Percentiles rank a stretch among this genome's conserved stretches.
phyloP scores from a whole-genome alignment of 2,888 invertebrate genomes.

The Erebia ligea region DNA sequence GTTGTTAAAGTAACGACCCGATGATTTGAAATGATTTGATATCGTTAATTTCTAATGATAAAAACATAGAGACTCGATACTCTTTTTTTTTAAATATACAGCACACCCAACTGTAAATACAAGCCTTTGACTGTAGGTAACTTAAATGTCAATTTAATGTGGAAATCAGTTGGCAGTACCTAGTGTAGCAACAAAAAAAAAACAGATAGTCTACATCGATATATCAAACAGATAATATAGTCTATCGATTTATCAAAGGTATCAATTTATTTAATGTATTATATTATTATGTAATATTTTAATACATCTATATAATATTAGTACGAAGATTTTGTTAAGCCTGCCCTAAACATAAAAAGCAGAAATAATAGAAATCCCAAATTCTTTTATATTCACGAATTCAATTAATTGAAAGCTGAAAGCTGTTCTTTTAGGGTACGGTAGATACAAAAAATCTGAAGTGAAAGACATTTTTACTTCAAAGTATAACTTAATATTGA shows the following conservation, averaged over 20 bases:
- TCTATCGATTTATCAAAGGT: too few relatives aligned
- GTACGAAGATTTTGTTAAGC: neutral
- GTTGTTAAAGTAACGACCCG: neutral
- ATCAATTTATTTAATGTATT: too few relatives aligned
- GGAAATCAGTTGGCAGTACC: too few relatives aligned
- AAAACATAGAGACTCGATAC: neutral
- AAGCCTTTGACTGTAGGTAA: too few relatives aligned
- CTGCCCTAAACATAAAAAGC: neutral
- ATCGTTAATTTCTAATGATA: neutral
- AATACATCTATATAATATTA: too few relatives aligned
- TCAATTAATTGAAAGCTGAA: slow-evolving; percentile 55
- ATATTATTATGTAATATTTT: too few relatives aligned
- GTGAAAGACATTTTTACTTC: slow-evolving; percentile 22
- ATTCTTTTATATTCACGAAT: slow-evolving; percentile 36
- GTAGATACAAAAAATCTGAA: slow-evolving; percentile 29
- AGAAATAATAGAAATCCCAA: neutral
- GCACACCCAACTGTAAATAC: too few relatives aligned
- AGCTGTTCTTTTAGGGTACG: slow-evolving; percentile 50
- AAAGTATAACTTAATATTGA: slow-evolving; percentile 33
- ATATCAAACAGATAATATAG: too few relatives aligned
- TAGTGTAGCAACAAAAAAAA: too few relatives aligned
- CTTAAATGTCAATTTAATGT: too few relatives aligned
- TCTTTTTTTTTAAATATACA: neutral
- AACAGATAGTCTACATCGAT: too few relatives aligned
- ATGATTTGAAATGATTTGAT: neutral